Evolutionary conservation across 2,113 vertebrate species (phyloP), one percentile per base, ranked within the genome.

Genomic region (Gasterosteus aculeatus): DNA sequence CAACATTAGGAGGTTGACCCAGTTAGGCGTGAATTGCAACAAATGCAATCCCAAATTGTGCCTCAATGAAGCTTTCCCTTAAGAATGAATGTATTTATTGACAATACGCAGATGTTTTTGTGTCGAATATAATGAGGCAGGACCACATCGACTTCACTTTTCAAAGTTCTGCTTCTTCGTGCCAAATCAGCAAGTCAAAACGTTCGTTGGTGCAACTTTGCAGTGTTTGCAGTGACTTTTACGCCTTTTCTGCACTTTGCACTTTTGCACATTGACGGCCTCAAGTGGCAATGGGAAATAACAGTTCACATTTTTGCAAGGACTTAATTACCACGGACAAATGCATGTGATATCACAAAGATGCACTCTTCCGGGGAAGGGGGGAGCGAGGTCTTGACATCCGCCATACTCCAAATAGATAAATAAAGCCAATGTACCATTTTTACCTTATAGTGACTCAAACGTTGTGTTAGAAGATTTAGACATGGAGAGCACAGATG

Each of bases 171-270:
- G 10, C 64, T 67, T 69, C 47, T 18, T 19, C 49, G 51, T 63
- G 75, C 75, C 81, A 82, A 77, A 63, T 12, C 31, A 82, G 67
- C 75, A 64, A 78, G 61, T 66, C 47, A 16, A 68, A 54, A 70
- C 29, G 22, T 58, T 74, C 63, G 42, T 63, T 68, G 59, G 26
- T 33, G 38, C 8, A 70, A 72, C 57, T 72, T 46, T 58, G 57
- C 39, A 78, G 58, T 18, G 5, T 42, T 29, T 77, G 53, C 10
- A 1, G 51, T 15, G 58, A 57, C 47, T 75, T 76, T 57, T 18
- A 72, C 47, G 41, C 64, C 2, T 72, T 51, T 67, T 53, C 10
- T 73, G 71, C 42, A 54, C 57, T 44, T 22, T 44, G 49, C 29
- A 53, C 46, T 51, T 79, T 57, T 61, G 71, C 67, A 68, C 68